phyloP scores from a whole-genome alignment of 2,113 vertebrate genomes.

The Polyodon spathula region DNA sequence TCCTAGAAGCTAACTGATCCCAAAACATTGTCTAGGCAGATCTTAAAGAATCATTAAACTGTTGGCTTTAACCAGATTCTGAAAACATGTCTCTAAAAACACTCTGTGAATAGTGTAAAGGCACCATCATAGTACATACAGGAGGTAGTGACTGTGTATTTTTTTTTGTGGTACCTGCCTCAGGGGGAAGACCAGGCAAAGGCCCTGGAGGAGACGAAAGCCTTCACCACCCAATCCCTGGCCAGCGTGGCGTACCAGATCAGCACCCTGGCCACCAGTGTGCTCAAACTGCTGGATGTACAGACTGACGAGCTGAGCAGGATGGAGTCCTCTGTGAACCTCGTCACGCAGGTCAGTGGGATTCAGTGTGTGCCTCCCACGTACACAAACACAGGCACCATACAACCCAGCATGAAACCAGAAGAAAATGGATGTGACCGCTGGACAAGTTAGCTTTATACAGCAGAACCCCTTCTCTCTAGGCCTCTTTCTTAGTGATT shows the following conservation, averaged over 20 bases:
- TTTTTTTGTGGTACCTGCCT: background rate
- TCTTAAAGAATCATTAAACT: too few species aligned
- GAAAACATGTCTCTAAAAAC: too few species aligned
- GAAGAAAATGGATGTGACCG: too few species aligned
- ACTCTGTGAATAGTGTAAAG: background rate
- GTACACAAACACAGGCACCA: background rate
- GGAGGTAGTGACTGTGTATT: background rate
- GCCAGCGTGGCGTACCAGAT: slow-evolving; percentile 83
- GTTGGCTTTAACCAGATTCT: too few species aligned
- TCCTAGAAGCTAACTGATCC: too few species aligned
- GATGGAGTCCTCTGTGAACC: slow-evolving; percentile 63
- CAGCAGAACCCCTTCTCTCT: too few species aligned
- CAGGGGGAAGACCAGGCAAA: slow-evolving; percentile 63
- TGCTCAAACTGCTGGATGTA: slow-evolving; percentile 69
- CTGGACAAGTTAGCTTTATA: too few species aligned
- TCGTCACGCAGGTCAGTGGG: slow-evolving; percentile 58
- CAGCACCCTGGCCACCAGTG: slow-evolving; percentile 59
- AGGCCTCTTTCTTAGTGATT: too few species aligned
- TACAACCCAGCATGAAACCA: too few species aligned
- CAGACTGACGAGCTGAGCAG: slow-evolving; percentile 56
- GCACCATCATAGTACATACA: background rate
- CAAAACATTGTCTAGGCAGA: too few species aligned
- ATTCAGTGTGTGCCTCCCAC: background rate
- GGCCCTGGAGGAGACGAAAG: slow-evolving; percentile 76
- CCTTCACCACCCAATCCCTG: slow-evolving; percentile 71